Conservation (phyloP, 2,888 invertebrate genomes). For the Yponomeuta cagnagella region DNA sequence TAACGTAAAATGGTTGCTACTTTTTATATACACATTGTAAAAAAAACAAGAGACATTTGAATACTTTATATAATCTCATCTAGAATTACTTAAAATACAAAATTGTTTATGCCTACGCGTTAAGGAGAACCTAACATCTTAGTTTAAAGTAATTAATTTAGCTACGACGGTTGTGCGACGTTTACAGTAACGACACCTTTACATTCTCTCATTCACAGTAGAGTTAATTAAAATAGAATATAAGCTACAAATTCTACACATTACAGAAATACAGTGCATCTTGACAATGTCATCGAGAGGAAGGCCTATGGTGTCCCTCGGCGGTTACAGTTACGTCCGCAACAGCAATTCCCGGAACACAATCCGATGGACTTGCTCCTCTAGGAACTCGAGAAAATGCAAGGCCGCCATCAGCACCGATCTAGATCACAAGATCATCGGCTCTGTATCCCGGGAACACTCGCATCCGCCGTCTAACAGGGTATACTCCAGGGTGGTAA, state of each 20-base stretch:
- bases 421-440: not conserved
- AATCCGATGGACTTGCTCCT: constrained; percentile 13
- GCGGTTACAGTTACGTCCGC: constrained; percentile 1
- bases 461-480: constrained; percentile 2
- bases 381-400: constrained; percentile 10
- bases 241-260: not conserved
- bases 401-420: constrained; percentile 9
- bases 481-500: not conserved
- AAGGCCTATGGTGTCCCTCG: constrained; percentile 1
- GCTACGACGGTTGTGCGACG: too few species aligned
- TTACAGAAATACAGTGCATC: not conserved
- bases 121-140: too few species aligned
- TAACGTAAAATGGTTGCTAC: too few species aligned
- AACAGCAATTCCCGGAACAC: not conserved
- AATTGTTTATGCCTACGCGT: too few species aligned
- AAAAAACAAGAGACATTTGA: too few species aligned
- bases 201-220: too few species aligned
- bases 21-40: too few species aligned
- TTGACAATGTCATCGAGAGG: not conserved
- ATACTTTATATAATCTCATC: too few species aligned
- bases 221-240: too few species aligned
- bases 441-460: not conserved
- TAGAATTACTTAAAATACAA: too few species aligned
- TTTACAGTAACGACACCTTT: too few species aligned
- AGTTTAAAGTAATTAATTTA: too few species aligned